phyloP scores from a whole-genome alignment of 1,140 invertebrate species.

The Mamestra configurata region DNA sequence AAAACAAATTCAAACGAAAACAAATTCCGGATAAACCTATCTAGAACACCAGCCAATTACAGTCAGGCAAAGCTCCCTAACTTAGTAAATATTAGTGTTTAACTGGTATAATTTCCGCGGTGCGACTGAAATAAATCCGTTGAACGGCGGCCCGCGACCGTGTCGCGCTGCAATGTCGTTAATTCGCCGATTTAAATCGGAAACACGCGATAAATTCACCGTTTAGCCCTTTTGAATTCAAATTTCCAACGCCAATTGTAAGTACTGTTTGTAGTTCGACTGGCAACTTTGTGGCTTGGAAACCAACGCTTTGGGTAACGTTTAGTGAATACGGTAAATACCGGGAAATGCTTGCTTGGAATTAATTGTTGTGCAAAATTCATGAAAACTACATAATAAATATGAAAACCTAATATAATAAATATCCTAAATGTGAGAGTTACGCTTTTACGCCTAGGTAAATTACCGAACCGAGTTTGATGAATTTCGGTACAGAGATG shows the following conservation, averaged over 20 bases:
- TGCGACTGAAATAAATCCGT: conserved; percentile 72
- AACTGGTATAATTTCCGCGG: conserved; percentile 54
- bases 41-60: background rate
- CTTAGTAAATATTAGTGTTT: conserved; percentile 18
- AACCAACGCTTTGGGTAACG: background rate
- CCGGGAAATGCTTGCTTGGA: no score
- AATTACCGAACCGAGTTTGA: no score
- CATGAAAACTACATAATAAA: no score
- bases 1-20: background rate
- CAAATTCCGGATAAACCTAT: background rate
- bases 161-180: conserved; percentile 70
- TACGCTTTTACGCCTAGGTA: no score
- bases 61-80: background rate
- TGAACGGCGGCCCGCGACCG: conserved; percentile 67
- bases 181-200: conserved; percentile 85
- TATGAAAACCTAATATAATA: no score
- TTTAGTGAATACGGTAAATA: no score
- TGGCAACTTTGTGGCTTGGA: conserved; percentile 18
- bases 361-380: no score
- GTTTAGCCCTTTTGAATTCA: conserved; percentile 78
- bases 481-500: no score
- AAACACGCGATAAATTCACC: conserved; percentile 83
- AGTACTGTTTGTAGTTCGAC: conserved; percentile 45
- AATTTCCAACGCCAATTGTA: conserved; percentile 68
- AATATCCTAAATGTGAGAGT: no score